Evolutionary conservation across 2,113 vertebrate species (phyloP), one percentile per base, ranked within the genome.

Genomic region (Amphiprion ocellaris): DNA sequence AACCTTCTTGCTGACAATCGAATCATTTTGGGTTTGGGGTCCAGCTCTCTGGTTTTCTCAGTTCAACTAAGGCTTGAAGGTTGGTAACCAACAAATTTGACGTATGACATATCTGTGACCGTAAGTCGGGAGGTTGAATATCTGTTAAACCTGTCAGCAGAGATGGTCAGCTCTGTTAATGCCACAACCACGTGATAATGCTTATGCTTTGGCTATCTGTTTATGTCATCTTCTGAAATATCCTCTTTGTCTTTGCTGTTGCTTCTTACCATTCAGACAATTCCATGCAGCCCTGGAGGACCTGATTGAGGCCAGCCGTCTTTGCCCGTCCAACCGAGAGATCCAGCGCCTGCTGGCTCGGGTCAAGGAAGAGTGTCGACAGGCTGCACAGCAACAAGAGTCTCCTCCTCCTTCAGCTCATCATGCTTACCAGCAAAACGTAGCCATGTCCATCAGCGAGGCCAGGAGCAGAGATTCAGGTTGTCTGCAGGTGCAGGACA

Each of bases 291-390:
- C 98, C 0, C 95, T 99, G 17, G 93, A 96, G 53, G 98, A 99
- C 89, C 87, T 99, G 61, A 93, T 94, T 11, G 98, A 99, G 80
- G 98, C 98, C 4, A 89, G 96, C 28, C 96, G 96, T 53, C 94
- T 99, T 24, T 97, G 97, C 86, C 98, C 98, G 7, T 90, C 93
- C 87, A 99, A 98, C 87, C 92, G 97, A 60, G 98, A 99, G 89
- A 96, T 99, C 87, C 94, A 94, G 83, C 94, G 97, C n/a, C 95
- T 99, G 1, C 90, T 99, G 80, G 90, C 95, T 41, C 95, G 97
- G 0, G 97, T 99, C 5, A 97, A 98, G 82, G 98, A 99, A 37
- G 98, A 99, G 64, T 99, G 96, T 82, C 96, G 92, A 23, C 97
- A 97, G 70, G 84, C 23, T 10, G 53, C 68, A 0, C 86, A 80